Conservation (phyloP, 2,797 vertebrate species). For the Platyrinchus mystaceus region DNA sequence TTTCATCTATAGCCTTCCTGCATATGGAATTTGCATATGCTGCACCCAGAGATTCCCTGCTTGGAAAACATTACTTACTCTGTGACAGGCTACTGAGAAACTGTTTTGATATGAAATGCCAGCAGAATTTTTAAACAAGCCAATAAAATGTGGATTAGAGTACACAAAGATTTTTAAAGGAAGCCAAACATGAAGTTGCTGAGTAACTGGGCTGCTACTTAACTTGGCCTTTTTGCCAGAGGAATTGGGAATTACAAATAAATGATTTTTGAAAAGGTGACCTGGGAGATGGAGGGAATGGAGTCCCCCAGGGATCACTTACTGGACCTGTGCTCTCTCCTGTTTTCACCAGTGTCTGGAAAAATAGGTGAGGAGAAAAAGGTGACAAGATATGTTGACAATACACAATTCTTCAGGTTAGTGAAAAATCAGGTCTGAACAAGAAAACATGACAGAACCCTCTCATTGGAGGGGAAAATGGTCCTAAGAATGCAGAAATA, state of each 20-base stretch:
- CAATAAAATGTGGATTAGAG: not conserved
- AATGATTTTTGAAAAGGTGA: not conserved
- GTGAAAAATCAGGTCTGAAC: not conserved
- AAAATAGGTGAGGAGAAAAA: not conserved
- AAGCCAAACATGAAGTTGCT: not conserved
- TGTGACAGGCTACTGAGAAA: not conserved
- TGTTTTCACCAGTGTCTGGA: not conserved
- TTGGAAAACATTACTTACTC: not conserved
- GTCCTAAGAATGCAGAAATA: not conserved
- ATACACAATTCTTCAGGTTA: not conserved
- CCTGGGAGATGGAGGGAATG: not conserved
- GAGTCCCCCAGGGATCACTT: not conserved
- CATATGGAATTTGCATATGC: accelerated
- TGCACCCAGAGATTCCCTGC: not conserved
- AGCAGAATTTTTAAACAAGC: not conserved
- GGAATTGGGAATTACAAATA: not conserved
- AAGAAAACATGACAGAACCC: not conserved
- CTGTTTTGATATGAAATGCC: not conserved
- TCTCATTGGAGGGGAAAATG: not conserved
- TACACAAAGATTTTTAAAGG: not conserved
- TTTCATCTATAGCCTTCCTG: not conserved
- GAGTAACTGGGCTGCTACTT: not conserved
- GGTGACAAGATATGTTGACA: not conserved
- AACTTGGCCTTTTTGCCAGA: not conserved
- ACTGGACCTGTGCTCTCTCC: not conserved